Conservation (phyloP, 2,113 vertebrate genomes). For the Pluvialis apricaria region DNA sequence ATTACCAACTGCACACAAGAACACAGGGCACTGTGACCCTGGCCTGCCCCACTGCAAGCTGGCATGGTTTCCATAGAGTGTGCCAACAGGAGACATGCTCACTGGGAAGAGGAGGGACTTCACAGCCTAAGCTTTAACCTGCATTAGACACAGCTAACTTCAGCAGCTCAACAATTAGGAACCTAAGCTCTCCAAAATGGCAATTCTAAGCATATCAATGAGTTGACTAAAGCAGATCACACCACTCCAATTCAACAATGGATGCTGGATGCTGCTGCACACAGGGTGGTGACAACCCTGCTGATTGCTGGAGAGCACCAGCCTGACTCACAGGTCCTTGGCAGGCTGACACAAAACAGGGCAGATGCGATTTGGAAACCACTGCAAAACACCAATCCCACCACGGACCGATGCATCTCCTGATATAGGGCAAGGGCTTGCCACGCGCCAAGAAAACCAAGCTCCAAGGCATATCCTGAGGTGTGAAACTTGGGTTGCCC, state of each 20-base stretch:
- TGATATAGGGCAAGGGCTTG: not conserved
- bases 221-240: not conserved
- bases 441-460: not conserved
- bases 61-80: not conserved
- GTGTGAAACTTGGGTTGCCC: accelerated
- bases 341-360: not conserved
- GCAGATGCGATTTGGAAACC: not conserved
- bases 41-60: not conserved
- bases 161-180: not conserved
- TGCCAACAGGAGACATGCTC: not conserved
- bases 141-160: not conserved
- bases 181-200: not conserved
- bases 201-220: not conserved
- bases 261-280: not conserved
- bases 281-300: too few relatives aligned
- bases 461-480: not conserved
- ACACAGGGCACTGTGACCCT: accelerated
- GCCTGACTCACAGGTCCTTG: not conserved
- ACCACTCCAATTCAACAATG: not conserved
- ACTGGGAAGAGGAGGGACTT: not conserved
- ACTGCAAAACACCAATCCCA: not conserved
- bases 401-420: not conserved
- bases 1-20: not conserved
- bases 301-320: not conserved
- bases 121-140: not conserved